These are phyloP conservation scores for Ciona savignyi DNA, from an alignment of 23 tunicate species.

Conservation along the genomic window DNA sequence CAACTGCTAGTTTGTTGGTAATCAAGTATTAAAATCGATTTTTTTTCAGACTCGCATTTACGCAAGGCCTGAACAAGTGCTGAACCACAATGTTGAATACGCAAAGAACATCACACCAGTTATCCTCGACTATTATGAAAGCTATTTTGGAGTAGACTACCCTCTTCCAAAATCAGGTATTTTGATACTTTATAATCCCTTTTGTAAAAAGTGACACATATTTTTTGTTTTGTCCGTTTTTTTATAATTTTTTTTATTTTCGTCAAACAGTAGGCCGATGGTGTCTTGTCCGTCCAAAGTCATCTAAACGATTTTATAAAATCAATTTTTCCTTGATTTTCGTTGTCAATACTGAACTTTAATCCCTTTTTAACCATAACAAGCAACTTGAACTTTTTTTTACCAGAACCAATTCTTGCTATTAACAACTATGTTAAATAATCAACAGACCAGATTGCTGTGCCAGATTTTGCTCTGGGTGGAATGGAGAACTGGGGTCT, in stretches of 20 bases:
- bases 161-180: slow-evolving; percentile 44
- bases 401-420: not conserved
- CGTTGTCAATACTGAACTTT: too few species aligned
- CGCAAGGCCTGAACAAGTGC: not conserved
- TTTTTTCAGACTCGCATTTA: not conserved
- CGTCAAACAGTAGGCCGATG: too few species aligned
- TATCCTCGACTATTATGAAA: slow-evolving; percentile 19
- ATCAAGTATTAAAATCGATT: not conserved
- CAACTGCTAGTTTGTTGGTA: too few species aligned
- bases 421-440: not conserved
- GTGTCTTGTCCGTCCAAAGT: too few species aligned
- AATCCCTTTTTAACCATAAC: too few species aligned
- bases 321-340: too few species aligned
- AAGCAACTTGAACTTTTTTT: too few species aligned
- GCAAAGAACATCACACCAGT: slow-evolving; percentile 20
- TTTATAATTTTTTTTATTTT: too few species aligned
- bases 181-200: too few species aligned
- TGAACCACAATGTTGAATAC: not conserved
- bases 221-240: too few species aligned
- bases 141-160: slow-evolving; percentile 15
- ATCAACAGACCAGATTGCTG: slow-evolving; percentile 53
- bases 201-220: too few species aligned
- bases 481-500: slow-evolving; percentile 90
- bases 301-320: too few species aligned
- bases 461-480: slow-evolving; percentile 44